Percentiles rank a stretch among this genome's conserved stretches.
Conservation (phyloP, 2,797 vertebrate genomes). For the Cottoperca gobio region DNA sequence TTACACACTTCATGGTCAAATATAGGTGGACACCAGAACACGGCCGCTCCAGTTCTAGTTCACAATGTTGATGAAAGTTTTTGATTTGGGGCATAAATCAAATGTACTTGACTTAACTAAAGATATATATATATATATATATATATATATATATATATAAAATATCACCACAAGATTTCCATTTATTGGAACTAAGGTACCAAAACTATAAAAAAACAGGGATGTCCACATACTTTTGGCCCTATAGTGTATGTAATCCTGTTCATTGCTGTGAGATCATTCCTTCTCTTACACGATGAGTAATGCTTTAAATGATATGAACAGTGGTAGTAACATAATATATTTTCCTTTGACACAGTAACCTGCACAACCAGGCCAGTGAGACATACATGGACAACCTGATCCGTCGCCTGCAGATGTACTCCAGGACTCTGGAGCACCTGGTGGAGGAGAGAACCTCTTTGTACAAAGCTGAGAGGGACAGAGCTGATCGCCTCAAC, state of each 20-base stretch:
- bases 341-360: constrained; percentile 73
- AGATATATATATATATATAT: no score
- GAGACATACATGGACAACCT: constrained; percentile 99
- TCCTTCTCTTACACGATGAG: neutral
- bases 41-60: no score
- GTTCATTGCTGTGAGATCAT: neutral
- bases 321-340: neutral
- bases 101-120: neutral
- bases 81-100: neutral
- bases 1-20: neutral
- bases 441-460: constrained; percentile 95
- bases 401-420: constrained; percentile 95
- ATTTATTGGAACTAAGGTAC: neutral
- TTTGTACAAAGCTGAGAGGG: constrained; percentile 95
- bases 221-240: no score
- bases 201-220: neutral
- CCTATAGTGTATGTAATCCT: no score
- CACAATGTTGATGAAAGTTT: neutral
- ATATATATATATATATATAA: no score
- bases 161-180: neutral
- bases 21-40: neutral
- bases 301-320: neutral
- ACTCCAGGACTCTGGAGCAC: constrained; percentile 94
- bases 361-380: constrained; percentile 91
- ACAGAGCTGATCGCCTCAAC: constrained; percentile 95